Percentiles rank a stretch among this genome's conserved stretches.
Evolutionary conservation across 2,113 vertebrate species (phyloP).

Genomic region (Podarcis muralis): DNA sequence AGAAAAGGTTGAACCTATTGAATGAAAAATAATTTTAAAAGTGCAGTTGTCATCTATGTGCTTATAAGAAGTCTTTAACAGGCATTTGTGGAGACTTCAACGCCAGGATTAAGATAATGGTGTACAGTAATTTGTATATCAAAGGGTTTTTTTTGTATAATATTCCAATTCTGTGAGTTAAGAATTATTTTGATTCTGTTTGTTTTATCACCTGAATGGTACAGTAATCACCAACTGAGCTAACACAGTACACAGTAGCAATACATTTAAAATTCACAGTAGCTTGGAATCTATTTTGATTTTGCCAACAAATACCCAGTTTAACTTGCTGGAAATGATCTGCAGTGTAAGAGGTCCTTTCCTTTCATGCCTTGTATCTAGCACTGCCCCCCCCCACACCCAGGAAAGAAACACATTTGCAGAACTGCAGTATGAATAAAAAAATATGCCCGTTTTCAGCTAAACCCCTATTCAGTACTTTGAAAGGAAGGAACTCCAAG

Average conservation of each 20-base stretch:
- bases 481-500: constrained; percentile 53
- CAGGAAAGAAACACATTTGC: constrained; percentile 32
- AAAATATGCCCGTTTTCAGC: constrained; percentile 35
- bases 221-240: constrained; percentile 19
- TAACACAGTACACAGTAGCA: neutral
- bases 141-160: neutral
- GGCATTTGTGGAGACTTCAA: neutral
- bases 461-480: constrained; percentile 49
- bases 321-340: constrained; percentile 26
- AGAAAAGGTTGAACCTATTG: neutral
- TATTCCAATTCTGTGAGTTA: neutral
- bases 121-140: neutral
- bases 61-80: neutral
- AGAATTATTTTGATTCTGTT: constrained; percentile 29
- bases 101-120: neutral
- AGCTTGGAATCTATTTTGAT: constrained; percentile 30
- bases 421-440: constrained; percentile 35
- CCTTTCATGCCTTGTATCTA: neutral
- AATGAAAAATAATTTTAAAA: neutral
- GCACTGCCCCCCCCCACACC: neutral
- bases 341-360: neutral
- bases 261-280: neutral
- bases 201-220: neutral
- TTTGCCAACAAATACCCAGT: constrained; percentile 20
- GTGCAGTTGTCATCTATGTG: rapidly evolving